Evolutionary conservation across 1,140 invertebrate genomes (phyloP).

Genomic region (Ips typographus): DNA sequence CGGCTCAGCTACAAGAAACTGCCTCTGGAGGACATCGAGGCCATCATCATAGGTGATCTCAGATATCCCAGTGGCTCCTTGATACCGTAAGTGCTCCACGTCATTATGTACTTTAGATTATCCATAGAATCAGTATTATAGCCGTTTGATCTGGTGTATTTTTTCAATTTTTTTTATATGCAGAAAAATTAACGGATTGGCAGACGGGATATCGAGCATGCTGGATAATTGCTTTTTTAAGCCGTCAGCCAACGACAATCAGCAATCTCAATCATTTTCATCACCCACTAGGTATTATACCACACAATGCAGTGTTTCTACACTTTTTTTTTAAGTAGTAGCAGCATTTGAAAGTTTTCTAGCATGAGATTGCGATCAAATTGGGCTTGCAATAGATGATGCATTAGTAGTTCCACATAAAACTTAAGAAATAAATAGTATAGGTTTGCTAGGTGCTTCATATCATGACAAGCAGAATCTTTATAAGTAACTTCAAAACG

Average conservation of each 20-base stretch:
- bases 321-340: too few species aligned
- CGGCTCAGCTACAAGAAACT: conserved; percentile 69
- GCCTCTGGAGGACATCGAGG: conserved; percentile 66
- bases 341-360: too few species aligned
- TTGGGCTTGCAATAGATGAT: too few species aligned
- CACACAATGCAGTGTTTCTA: too few species aligned
- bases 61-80: conserved; percentile 76
- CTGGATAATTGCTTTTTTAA: conserved; percentile 69
- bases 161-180: conserved; percentile 47
- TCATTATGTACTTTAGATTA: too few species aligned
- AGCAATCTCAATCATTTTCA: conserved; percentile 36
- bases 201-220: conserved; percentile 67
- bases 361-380: too few species aligned
- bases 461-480: too few species aligned
- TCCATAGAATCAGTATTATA: too few species aligned
- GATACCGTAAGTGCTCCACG: conserved; percentile 70
- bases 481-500: too few species aligned
- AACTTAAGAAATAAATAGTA: too few species aligned
- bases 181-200: conserved; percentile 63
- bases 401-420: too few species aligned
- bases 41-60: conserved; percentile 72
- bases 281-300: conserved; percentile 35
- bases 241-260: conserved; percentile 51
- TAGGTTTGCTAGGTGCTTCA: too few species aligned
- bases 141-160: background rate